Percentiles rank a stretch among this genome's conserved stretches.
Evolutionary conservation across 2,113 vertebrate genomes (phyloP).

Genomic region (Podarcis muralis): DNA sequence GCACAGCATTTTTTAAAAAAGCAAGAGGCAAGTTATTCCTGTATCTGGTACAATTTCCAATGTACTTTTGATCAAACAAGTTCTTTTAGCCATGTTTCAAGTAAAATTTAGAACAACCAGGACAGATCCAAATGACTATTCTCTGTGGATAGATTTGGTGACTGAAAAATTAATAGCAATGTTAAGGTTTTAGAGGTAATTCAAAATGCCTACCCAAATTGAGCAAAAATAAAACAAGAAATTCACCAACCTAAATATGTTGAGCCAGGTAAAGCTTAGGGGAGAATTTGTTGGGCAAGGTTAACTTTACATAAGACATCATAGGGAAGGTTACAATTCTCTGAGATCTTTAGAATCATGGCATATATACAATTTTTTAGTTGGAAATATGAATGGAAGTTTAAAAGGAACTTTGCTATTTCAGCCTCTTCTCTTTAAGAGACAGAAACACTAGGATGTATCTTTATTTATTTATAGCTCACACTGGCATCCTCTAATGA

Average conservation of each 20-base stretch:
- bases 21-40: conserved; percentile 19
- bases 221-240: background rate
- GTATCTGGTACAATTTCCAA: background rate
- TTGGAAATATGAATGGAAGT: background rate
- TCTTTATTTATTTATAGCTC: no score
- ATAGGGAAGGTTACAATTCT: background rate
- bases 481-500: no score
- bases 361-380: background rate
- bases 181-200: background rate
- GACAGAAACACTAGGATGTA: no score
- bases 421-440: no score
- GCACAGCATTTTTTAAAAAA: background rate
- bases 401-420: background rate
- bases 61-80: background rate
- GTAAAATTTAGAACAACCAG: background rate
- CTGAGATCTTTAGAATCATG: background rate
- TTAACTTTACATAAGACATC: background rate
- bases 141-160: background rate
- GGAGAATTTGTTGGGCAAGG: background rate
- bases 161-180: background rate
- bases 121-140: background rate
- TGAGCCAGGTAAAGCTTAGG: background rate
- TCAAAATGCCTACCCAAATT: background rate
- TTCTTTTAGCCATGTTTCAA: conserved; percentile 12
- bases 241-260: background rate